Conservation (phyloP, 2,888 invertebrate species). For the Hipparchia semele region DNA sequence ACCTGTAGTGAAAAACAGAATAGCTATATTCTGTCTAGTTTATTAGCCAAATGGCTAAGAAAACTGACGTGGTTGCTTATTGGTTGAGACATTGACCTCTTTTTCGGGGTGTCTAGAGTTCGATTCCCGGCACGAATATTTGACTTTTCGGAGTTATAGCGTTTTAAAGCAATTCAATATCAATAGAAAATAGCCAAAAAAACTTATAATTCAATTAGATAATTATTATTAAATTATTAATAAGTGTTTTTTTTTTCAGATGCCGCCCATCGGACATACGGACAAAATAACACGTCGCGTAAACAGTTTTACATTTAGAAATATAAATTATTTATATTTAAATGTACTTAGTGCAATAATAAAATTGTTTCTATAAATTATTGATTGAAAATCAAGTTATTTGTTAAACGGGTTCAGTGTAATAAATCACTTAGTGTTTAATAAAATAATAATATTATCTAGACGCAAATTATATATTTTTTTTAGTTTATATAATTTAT, state of each 20-base stretch:
- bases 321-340: constrained; percentile 40
- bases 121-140: too few relatives aligned
- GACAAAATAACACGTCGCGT: constrained; percentile 35
- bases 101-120: too few relatives aligned
- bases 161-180: too few relatives aligned
- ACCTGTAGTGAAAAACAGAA: too few relatives aligned
- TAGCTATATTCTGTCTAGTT: too few relatives aligned
- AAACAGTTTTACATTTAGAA: constrained; percentile 46
- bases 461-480: neutral
- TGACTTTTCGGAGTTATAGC: too few relatives aligned
- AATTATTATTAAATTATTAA: too few relatives aligned
- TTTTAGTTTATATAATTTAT: neutral
- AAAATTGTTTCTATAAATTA: constrained; percentile 16
- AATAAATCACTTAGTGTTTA: constrained; percentile 15
- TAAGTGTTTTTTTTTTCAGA: constrained; percentile 55
- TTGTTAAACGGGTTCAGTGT: constrained; percentile 21
- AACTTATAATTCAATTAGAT: too few relatives aligned
- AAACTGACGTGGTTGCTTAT: too few relatives aligned
- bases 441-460: neutral
- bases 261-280: constrained; percentile 46
- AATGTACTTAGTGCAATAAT: constrained; percentile 65
- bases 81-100: too few relatives aligned
- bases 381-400: constrained; percentile 24
- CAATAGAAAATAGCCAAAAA: too few relatives aligned
- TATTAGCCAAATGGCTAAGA: too few relatives aligned